These are phyloP conservation scores for Cyrtonyx montezumae DNA, from an alignment of 2,113 vertebrate species.

Conservation along the genomic window DNA sequence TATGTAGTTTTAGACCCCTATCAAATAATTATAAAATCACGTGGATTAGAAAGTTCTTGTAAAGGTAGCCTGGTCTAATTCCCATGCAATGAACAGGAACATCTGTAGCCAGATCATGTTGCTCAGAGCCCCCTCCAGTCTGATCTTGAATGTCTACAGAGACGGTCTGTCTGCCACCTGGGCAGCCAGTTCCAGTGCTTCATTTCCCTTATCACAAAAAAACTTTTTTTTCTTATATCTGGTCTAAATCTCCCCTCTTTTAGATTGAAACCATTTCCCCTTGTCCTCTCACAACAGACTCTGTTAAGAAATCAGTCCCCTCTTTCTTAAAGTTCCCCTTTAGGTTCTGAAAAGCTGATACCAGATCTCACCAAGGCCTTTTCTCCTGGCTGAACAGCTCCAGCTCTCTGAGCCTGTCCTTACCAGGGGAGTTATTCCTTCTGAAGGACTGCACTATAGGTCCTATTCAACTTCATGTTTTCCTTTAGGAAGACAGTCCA, in stretches of 20 bases:
- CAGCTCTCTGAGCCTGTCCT: background rate
- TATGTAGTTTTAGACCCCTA: background rate
- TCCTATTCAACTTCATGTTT: rapidly evolving
- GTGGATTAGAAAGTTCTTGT: too few species aligned
- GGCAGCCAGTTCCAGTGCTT: background rate
- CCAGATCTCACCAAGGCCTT: background rate
- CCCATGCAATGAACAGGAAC: too few species aligned
- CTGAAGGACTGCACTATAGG: background rate
- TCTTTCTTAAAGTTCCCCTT: background rate
- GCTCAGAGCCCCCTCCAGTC: background rate
- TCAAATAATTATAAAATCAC: background rate
- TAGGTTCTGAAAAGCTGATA: background rate
- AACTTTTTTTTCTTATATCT: background rate
- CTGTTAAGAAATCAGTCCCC: background rate
- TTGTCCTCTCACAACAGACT: background rate
- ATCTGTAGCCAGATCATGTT: too few species aligned
- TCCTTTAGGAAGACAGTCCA: background rate
- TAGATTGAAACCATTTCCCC: background rate
- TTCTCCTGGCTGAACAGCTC: background rate
- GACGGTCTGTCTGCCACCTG: background rate
- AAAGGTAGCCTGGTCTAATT: too few species aligned
- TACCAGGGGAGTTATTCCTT: background rate
- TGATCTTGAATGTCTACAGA: background rate
- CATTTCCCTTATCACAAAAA: background rate
- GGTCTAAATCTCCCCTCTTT: background rate